phyloP scores from a whole-genome alignment of 2,888 invertebrate genomes.

The Drosophila barbarae region DNA sequence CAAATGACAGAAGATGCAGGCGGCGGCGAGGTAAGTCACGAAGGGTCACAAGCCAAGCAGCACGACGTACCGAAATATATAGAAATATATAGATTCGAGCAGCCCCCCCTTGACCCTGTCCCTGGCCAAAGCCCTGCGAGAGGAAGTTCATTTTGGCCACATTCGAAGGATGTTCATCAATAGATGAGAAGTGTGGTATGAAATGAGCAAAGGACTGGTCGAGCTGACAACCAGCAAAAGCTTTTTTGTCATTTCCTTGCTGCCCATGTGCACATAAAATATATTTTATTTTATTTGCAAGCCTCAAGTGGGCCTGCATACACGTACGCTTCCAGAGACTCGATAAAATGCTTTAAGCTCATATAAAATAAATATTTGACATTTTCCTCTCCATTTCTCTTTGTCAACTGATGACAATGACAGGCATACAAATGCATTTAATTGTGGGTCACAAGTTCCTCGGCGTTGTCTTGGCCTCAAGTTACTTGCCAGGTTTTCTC shows the following conservation, averaged over 20 bases:
- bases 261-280: slow-evolving; percentile 52
- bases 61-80: slow-evolving; percentile 59
- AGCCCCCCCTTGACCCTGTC: slow-evolving; percentile 20
- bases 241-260: slow-evolving; percentile 38
- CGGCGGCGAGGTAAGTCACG: slow-evolving; percentile 10
- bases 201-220: slow-evolving; percentile 66
- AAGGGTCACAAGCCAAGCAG: slow-evolving; percentile 48
- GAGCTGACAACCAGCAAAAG: slow-evolving; percentile 59
- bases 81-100: slow-evolving; percentile 48
- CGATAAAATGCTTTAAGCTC: slow-evolving; percentile 44
- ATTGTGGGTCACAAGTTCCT: slow-evolving; percentile 56
- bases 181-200: slow-evolving; percentile 46
- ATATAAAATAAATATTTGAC: slow-evolving; percentile 63
- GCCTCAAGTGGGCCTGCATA: slow-evolving; percentile 54
- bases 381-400: slow-evolving; percentile 50
- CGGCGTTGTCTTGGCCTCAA: slow-evolving; percentile 25
- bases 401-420: slow-evolving; percentile 59
- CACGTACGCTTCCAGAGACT: slow-evolving; percentile 16
- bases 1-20: slow-evolving; percentile 64
- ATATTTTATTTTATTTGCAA: slow-evolving; percentile 68
- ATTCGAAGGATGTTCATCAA: slow-evolving; percentile 54
- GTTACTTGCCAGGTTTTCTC: slow-evolving; percentile 15
- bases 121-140: slow-evolving; percentile 2
- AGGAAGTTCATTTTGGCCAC: slow-evolving; percentile 48
- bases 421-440: slow-evolving; percentile 72